Base-by-base conservation (phyloP, 2,888 invertebrate species). In the Chironomus riparius region DNA sequence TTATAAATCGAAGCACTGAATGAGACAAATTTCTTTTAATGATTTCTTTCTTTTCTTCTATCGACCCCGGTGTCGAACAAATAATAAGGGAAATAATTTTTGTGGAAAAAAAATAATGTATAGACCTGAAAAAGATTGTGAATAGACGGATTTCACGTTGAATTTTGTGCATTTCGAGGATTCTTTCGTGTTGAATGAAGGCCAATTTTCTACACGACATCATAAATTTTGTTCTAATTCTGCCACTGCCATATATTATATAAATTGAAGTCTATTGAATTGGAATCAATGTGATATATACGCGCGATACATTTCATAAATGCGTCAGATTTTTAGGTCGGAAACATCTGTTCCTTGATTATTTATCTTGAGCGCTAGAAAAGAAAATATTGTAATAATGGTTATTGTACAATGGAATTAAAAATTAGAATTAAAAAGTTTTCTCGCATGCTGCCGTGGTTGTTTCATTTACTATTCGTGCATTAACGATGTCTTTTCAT, bases 161-260 rank as follows among this genome's bases (percentile, higher is more conserved):
- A 65, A 22, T 65, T 65, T 65, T 56, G n/a, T 56, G 56, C 18
- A 56, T 18, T 18, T 56, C 38, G 38, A 38, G 38, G 38, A 21
- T 65, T 24, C 21, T 21, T 24, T 12, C 12, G 15, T 62, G 62
- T 61, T 72, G 61, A 72, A 72, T 72, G 62, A 62, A 72, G 72
- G 72, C 72, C 72, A 72, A 72, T 72, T 72, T 72, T 72, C 72
- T 72, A 72, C 72, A 72, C 72, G 72, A 72, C 21, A 72, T 72
- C 61, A 62, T 71, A 71, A 71, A 71, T 72, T 70, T 65, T 65
- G 65, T 21, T 22, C 21, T 65, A 56, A 18, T 56, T 56, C 7
- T 56, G 15, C 7, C 13, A 22, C 65, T 24, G 12, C 13, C 12
- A 24, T 65, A 65, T 21, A 24, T 13, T 65, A 24, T 65, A 22